phyloP scores from a whole-genome alignment of 2,113 vertebrate genomes.

The Clinocottus analis region DNA sequence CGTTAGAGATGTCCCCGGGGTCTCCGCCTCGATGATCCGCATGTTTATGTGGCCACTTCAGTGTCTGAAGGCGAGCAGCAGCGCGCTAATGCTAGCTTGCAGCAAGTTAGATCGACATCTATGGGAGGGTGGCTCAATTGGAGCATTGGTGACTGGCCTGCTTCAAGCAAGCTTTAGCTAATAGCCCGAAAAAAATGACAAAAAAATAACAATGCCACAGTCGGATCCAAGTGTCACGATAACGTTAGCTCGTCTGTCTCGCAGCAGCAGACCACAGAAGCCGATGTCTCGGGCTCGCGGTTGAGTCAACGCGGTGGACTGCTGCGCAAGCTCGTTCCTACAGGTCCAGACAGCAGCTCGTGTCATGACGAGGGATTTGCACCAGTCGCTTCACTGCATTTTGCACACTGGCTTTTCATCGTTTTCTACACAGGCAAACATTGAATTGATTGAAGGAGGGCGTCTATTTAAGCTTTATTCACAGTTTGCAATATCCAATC shows the following conservation, averaged over 20 bases:
- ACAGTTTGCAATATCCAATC: neutral
- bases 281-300: slow-evolving; percentile 56
- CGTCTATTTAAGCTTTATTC: neutral
- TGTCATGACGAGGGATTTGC: slow-evolving; percentile 58
- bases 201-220: neutral
- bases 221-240: slow-evolving; percentile 23
- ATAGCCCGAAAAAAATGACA: neutral
- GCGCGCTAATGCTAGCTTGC: slow-evolving; percentile 74
- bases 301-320: slow-evolving; percentile 68
- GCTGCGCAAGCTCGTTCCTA: slow-evolving; percentile 73
- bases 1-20: slow-evolving; percentile 70
- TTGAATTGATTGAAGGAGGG: slow-evolving; percentile 4
- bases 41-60: slow-evolving; percentile 78
- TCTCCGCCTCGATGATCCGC: slow-evolving; percentile 79
- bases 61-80: slow-evolving; percentile 63
- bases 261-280: slow-evolving; percentile 30
- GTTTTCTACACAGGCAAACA: slow-evolving; percentile 9
- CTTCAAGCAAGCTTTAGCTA: neutral
- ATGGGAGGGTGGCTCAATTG: slow-evolving; percentile 32
- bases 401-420: slow-evolving; percentile 8
- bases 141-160: slow-evolving; percentile 32
- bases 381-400: slow-evolving; percentile 49
- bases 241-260: slow-evolving; percentile 49
- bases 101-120: slow-evolving; percentile 67
- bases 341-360: slow-evolving; percentile 58